These are phyloP conservation scores for Diabrotica balteata DNA, from an alignment of 2,888 invertebrate genomes.

Conservation along the genomic window DNA sequence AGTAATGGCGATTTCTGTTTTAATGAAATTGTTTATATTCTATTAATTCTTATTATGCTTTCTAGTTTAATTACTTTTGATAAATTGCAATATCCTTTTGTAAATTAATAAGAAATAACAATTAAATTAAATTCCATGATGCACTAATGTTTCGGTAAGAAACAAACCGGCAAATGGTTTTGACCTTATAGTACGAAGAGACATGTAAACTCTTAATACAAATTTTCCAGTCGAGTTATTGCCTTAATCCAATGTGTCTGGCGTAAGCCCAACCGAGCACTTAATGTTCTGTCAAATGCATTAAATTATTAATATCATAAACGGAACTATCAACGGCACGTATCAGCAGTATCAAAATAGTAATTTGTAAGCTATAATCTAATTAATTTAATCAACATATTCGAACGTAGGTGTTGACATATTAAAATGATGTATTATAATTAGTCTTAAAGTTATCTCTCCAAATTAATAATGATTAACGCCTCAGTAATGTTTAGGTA, in stretches of 20 bases:
- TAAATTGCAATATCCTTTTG: no score
- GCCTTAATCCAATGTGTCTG: slow-evolving; percentile 9
- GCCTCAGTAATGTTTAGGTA: no score
- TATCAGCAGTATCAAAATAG: slow-evolving; percentile 10
- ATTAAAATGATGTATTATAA: background rate
- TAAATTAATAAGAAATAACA: no score
- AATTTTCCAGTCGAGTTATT: slow-evolving; percentile 16
- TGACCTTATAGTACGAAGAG: background rate
- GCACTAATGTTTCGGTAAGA: no score
- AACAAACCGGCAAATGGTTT: no score
- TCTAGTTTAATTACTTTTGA: no score
- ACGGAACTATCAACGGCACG: slow-evolving; percentile 6
- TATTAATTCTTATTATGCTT: no score
- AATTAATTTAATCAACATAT: slow-evolving; percentile 6
- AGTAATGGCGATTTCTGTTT: no score
- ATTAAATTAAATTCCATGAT: no score
- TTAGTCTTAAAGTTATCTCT: no score
- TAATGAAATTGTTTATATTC: no score
- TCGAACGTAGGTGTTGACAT: background rate
- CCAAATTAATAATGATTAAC: no score
- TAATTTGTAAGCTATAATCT: slow-evolving; percentile 3
- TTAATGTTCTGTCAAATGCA: slow-evolving; percentile 15
- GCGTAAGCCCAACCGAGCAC: slow-evolving; percentile 12
- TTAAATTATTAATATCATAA: slow-evolving; percentile 10
- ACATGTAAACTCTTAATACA: slow-evolving; percentile 22